These are phyloP conservation scores for Hyla sarda DNA, from an alignment of 2,113 vertebrate genomes.

Conservation along the genomic window DNA sequence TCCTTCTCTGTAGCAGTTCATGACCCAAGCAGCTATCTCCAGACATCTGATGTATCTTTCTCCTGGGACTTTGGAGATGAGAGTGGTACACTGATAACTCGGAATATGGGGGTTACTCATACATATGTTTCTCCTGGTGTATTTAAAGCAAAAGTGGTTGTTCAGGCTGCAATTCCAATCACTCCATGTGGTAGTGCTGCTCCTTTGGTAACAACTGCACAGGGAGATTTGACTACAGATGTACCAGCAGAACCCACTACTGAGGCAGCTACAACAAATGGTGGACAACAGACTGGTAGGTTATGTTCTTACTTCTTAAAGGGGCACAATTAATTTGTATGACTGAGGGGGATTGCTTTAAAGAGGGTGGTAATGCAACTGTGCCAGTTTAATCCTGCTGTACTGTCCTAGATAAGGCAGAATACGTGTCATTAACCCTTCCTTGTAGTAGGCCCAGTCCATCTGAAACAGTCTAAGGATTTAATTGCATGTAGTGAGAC, in stretches of 20 bases:
- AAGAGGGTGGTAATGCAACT: no score
- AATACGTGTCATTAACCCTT: no score
- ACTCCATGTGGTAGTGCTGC: slow-evolving; percentile 74
- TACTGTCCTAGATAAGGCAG: no score
- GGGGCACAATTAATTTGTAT: no score
- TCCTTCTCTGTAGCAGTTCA: slow-evolving; percentile 84
- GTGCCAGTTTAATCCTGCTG: no score
- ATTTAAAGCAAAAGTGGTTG: slow-evolving; percentile 80
- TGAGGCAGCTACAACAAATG: slow-evolving; percentile 12
- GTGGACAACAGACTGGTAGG: slow-evolving; percentile 8
- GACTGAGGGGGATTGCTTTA: no score
- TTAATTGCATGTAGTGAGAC: no score
- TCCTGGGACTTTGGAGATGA: slow-evolving; percentile 94
- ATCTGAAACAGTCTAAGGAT: no score
- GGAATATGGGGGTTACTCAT: slow-evolving; percentile 81
- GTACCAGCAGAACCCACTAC: slow-evolving; percentile 64
- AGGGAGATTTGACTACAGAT: not conserved
- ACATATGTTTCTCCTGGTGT: slow-evolving; percentile 80
- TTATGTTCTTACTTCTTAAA: not conserved
- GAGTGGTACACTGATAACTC: slow-evolving; percentile 89
- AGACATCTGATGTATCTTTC: slow-evolving; percentile 83
- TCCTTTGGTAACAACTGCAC: slow-evolving; percentile 58
- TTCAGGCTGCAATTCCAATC: slow-evolving; percentile 88
- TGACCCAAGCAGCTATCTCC: slow-evolving; percentile 89
- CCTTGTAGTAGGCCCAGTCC: no score